Conservation (phyloP, 2,888 invertebrate species). For the Aproaerema taeniolella region DNA sequence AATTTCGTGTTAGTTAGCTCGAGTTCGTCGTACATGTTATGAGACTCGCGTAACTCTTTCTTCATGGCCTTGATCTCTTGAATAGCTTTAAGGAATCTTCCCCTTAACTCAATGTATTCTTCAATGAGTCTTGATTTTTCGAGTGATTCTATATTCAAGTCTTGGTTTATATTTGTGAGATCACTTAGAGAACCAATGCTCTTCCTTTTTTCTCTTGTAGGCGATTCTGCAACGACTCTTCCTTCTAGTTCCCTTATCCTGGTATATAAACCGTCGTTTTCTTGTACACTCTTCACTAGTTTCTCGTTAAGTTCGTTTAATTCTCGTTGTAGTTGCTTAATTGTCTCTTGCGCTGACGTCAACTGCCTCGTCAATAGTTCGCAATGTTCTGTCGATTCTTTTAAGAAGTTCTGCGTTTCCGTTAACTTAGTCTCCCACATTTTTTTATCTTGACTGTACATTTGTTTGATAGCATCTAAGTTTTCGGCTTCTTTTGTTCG, state of each 20-base stretch:
- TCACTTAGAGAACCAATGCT: conserved; percentile 89
- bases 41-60: conserved; percentile 86
- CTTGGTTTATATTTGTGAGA: conserved; percentile 86
- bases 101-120: conserved; percentile 86
- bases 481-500: conserved; percentile 84
- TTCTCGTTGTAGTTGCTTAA: conserved; percentile 83
- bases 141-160: conserved; percentile 83
- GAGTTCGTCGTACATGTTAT: conserved; percentile 86
- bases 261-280: conserved; percentile 85
- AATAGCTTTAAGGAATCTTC: conserved; percentile 88
- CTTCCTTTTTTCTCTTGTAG: conserved; percentile 77
- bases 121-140: conserved; percentile 88
- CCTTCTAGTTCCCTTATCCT: conserved; percentile 86
- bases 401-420: conserved; percentile 81
- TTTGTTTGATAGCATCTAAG: conserved; percentile 77
- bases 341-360: conserved; percentile 79
- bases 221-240: conserved; percentile 64
- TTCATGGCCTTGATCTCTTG: conserved; percentile 90
- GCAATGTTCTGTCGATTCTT: conserved; percentile 82
- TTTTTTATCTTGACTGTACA: conserved; percentile 80
- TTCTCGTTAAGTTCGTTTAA: conserved; percentile 81
- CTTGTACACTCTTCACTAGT: conserved; percentile 83
- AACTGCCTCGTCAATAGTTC: conserved; percentile 81
- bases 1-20: conserved; percentile 88
- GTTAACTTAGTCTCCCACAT: conserved; percentile 81